Conservation (phyloP, 92 coral and sea anemone genomes). For the Palythoa caribaeorum region DNA sequence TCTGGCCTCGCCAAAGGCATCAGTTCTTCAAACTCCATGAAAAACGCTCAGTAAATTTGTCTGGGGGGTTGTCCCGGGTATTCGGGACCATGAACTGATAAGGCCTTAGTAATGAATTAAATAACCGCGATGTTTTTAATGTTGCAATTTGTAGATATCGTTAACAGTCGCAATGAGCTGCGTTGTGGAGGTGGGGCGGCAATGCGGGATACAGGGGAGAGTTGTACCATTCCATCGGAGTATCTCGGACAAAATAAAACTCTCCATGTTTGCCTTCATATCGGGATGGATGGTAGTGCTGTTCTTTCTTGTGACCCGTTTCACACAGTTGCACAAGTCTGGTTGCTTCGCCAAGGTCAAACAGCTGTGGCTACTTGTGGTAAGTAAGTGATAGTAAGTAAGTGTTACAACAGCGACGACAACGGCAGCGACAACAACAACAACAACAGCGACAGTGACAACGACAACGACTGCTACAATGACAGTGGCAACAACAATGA, state of each 20-base stretch:
- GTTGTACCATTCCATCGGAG: too few relatives aligned
- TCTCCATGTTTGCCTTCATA: slow-evolving; percentile 11
- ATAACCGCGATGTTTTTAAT: too few relatives aligned
- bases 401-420: neutral
- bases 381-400: neutral
- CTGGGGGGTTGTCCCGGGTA: too few relatives aligned
- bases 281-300: slow-evolving; percentile 18
- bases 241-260: neutral
- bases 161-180: too few relatives aligned
- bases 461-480: neutral
- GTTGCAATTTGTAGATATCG: too few relatives aligned
- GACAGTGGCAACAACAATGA: neutral
- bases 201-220: too few relatives aligned
- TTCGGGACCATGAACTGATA: too few relatives aligned
- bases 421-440: neutral
- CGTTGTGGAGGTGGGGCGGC: too few relatives aligned
- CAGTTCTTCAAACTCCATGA: too few relatives aligned
- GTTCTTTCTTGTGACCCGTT: neutral
- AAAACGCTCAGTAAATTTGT: too few relatives aligned
- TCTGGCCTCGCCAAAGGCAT: too few relatives aligned
- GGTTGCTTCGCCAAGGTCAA: slow-evolving; percentile 5
- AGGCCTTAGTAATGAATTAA: too few relatives aligned
- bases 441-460: neutral
- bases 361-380: slow-evolving; percentile 3
- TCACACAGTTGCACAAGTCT: slow-evolving; percentile 18